Conservation (phyloP, 2,113 vertebrate genomes). For the Chiloscyllium plagiosum region DNA sequence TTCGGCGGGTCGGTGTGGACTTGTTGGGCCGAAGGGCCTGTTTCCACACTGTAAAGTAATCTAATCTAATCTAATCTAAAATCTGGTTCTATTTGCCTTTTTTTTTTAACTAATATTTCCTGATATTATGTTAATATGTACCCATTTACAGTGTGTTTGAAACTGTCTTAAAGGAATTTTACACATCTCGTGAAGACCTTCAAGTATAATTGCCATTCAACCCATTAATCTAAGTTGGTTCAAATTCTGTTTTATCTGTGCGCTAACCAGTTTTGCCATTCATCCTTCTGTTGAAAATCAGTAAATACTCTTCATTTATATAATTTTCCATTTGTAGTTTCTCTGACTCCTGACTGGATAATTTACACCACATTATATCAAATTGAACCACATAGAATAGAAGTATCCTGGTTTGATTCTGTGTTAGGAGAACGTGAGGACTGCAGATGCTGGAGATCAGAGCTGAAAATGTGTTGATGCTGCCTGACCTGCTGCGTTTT, state of each 20-base stretch:
- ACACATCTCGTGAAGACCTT: not conserved
- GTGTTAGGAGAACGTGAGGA: not conserved
- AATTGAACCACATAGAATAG: not conserved
- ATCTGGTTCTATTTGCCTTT: not conserved
- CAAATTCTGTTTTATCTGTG: not conserved
- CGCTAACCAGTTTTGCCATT: no score
- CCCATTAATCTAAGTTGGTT: not conserved
- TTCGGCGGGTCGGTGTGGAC: no score
- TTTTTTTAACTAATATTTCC: not conserved
- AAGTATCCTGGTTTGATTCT: not conserved
- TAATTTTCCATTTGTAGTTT: not conserved
- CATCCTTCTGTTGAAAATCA: not conserved
- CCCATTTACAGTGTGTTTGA: not conserved
- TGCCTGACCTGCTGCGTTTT: no score
- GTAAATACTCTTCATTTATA: no score
- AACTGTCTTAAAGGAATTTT: not conserved
- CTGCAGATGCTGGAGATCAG: no score
- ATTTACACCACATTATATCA: not conserved
- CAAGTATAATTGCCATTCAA: not conserved
- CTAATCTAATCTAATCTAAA: no score
- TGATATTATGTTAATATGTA: not conserved
- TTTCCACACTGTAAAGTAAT: no score
- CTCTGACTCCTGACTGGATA: not conserved
- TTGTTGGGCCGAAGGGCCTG: no score
- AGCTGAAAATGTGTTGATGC: no score